Percentiles rank a stretch among this genome's conserved stretches.
These are phyloP conservation scores for Drosophila elegans DNA, from an alignment of 1,140 invertebrate genomes.

Conservation along the genomic window DNA sequence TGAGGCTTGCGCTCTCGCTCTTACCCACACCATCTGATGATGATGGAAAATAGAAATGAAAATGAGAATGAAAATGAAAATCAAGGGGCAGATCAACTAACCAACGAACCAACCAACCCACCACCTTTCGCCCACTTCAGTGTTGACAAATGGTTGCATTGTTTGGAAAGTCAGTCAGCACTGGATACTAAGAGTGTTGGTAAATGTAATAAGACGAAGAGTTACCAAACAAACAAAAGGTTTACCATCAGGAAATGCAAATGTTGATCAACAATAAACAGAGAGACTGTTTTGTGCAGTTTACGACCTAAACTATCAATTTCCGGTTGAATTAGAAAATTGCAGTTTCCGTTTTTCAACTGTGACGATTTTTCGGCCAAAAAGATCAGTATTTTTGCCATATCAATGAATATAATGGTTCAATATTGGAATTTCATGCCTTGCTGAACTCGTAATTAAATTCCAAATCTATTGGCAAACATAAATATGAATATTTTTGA, in stretches of 20 bases:
- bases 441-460: too few relatives aligned
- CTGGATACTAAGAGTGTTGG: background rate
- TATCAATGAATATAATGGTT: too few relatives aligned
- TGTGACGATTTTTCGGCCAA: too few relatives aligned
- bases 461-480: too few relatives aligned
- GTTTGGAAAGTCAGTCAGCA: constrained; percentile 13
- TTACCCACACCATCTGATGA: background rate
- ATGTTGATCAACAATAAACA: background rate
- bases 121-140: constrained; percentile 12
- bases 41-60: constrained; percentile 35
- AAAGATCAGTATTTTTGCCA: too few relatives aligned
- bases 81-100: constrained; percentile 17
- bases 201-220: background rate
- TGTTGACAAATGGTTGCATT: constrained; percentile 33
- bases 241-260: background rate
- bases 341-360: too few relatives aligned
- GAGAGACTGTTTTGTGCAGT: too few relatives aligned
- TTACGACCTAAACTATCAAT: too few relatives aligned
- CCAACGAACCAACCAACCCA: background rate
- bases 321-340: too few relatives aligned
- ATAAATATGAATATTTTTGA: too few relatives aligned
- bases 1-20: constrained; percentile 28
- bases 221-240: background rate
- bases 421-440: too few relatives aligned
- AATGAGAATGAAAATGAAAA: constrained; percentile 28